A percentile compares a stretch with the other conserved stretches of the same genome.
phyloP scores from a whole-genome alignment of 2,797 vertebrate species.

The Dermochelys coriacea region DNA sequence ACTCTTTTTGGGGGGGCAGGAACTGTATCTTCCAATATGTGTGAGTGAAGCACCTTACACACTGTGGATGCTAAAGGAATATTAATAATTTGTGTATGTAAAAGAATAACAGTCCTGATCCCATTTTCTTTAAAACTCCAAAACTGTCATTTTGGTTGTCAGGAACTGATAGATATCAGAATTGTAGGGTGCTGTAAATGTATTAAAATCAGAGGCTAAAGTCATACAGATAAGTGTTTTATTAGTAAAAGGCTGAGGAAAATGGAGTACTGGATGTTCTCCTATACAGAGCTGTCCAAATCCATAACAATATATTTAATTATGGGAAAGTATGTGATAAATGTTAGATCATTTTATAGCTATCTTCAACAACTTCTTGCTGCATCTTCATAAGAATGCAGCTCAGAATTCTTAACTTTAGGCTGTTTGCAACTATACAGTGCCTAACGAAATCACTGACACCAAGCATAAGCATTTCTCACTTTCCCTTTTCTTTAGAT shows the following conservation, averaged over 20 bases:
- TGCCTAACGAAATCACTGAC: background rate
- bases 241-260: background rate
- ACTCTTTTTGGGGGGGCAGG: background rate
- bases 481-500: constrained; percentile 57
- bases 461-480: background rate
- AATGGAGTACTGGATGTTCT: background rate
- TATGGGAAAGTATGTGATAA: background rate
- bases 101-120: background rate
- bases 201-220: background rate
- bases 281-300: background rate
- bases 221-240: background rate
- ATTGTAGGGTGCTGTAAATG: background rate
- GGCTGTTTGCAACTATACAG: background rate
- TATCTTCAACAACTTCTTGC: constrained; percentile 3
- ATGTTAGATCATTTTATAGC: background rate
- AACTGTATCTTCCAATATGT: background rate
- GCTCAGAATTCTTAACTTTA: background rate
- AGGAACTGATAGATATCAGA: background rate
- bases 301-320: background rate
- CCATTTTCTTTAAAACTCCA: background rate
- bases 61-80: background rate
- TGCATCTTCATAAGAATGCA: background rate
- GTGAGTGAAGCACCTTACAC: background rate
- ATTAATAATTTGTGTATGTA: background rate
- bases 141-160: background rate